phyloP scores from a whole-genome alignment of 2,888 invertebrate genomes.

The Diaprepes abbreviatus region DNA sequence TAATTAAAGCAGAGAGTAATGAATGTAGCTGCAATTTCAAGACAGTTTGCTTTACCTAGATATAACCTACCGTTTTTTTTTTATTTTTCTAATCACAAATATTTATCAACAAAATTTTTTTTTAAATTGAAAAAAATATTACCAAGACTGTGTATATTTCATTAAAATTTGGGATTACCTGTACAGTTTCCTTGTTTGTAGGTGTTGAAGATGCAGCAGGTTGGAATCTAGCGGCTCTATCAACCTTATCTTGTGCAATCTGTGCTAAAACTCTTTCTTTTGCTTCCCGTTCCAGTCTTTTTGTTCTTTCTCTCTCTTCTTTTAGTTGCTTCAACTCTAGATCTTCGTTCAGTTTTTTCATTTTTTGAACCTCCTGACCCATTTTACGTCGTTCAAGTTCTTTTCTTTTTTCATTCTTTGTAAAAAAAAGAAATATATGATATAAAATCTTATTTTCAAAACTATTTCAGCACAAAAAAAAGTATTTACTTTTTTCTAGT shows the following conservation, averaged over 20 bases:
- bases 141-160: no score
- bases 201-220: conserved; percentile 47
- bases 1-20: no score
- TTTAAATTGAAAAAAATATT: no score
- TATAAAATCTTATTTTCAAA: no score
- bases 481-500: no score
- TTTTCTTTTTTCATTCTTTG: conserved; percentile 62
- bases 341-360: conserved; percentile 81
- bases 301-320: conserved; percentile 83
- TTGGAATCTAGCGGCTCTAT: conserved; percentile 71
- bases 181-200: conserved; percentile 26
- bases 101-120: no score
- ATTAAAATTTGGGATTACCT: neutral
- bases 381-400: conserved; percentile 82
- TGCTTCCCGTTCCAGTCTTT: conserved; percentile 80
- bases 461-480: no score
- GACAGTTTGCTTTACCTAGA: no score
- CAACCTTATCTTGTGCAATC: conserved; percentile 88
- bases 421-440: conserved; percentile 18
- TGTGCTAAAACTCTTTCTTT: conserved; percentile 84
- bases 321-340: conserved; percentile 79
- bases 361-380: conserved; percentile 80
- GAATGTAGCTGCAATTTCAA: no score
- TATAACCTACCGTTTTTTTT: no score
- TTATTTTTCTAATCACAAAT: no score